These are phyloP conservation scores for Lucilia sericata DNA, from an alignment of 1,140 invertebrate genomes.

Conservation along the genomic window DNA sequence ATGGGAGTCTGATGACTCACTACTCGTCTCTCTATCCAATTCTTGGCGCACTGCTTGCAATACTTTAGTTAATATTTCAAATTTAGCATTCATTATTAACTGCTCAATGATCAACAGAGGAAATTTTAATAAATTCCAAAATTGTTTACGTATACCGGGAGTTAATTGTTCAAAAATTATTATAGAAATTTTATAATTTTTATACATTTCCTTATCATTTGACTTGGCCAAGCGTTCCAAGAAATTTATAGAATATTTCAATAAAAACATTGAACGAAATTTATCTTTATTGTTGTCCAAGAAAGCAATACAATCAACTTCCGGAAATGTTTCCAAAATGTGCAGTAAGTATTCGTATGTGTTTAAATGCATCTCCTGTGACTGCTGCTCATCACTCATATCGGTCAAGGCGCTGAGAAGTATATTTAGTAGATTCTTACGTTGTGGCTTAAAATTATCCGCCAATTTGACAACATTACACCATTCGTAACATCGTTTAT, in stretches of 20 bases:
- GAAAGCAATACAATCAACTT: conserved; percentile 71
- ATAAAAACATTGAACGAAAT: conserved; percentile 73
- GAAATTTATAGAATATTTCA: conserved; percentile 75
- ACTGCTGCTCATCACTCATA: conserved; percentile 53
- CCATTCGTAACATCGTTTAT: conserved; percentile 75
- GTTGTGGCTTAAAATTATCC: conserved; percentile 66
- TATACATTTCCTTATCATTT: conserved; percentile 66
- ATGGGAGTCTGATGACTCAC: conserved; percentile 51
- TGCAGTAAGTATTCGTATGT: conserved; percentile 67
- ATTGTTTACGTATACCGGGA: conserved; percentile 69
- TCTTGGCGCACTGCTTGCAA: conserved; percentile 60
- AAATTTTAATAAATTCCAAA: conserved; percentile 75
- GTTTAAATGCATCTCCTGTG: conserved; percentile 60
- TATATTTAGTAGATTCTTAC: conserved; percentile 53
- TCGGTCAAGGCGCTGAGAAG: conserved; percentile 56
- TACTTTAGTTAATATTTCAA: conserved; percentile 75
- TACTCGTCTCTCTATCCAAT: conserved; percentile 48
- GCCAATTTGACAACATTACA: conserved; percentile 68
- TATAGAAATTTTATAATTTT: conserved; percentile 71
- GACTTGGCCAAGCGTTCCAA: conserved; percentile 72
- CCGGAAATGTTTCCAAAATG: conserved; percentile 66
- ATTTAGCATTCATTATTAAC: conserved; percentile 80
- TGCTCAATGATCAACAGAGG: conserved; percentile 80
- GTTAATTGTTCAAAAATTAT: conserved; percentile 68
- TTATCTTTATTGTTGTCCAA: conserved; percentile 74